Conservation (phyloP, 2,113 vertebrate genomes). For the Oncorhynchus keta region DNA sequence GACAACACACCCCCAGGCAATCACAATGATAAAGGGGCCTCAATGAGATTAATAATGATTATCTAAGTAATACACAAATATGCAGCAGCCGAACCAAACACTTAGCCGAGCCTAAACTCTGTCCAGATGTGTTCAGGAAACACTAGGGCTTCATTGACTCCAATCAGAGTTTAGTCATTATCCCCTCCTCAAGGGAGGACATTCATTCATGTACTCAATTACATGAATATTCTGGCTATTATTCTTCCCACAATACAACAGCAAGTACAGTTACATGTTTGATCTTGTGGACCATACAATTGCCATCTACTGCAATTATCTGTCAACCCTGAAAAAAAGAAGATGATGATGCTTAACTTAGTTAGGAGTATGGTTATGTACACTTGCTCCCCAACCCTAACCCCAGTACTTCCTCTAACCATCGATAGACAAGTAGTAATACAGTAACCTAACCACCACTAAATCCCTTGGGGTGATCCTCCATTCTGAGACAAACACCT, state of each 20-base stretch:
- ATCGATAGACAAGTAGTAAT: constrained; percentile 1
- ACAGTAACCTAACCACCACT: neutral
- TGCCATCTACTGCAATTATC: too few species aligned
- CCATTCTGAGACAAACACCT: neutral
- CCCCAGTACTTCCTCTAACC: neutral
- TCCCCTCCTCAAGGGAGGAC: constrained; percentile 14
- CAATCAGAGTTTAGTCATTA: constrained; percentile 27
- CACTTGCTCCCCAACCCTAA: too few species aligned
- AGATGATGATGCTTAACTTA: too few species aligned
- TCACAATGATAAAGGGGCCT: constrained; percentile 32
- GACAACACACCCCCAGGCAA: constrained; percentile 53
- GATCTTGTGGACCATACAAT: too few species aligned
- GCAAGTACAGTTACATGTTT: too few species aligned
- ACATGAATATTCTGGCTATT: too few species aligned
- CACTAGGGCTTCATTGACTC: constrained; percentile 36
- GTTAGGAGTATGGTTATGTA: too few species aligned
- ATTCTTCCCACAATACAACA: too few species aligned
- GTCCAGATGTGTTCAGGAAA: constrained; percentile 61
- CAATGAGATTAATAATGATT: constrained; percentile 56
- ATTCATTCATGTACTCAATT: constrained; percentile 6
- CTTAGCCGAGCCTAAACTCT: constrained; percentile 33
- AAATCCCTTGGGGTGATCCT: neutral
- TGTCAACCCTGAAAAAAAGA: too few species aligned
- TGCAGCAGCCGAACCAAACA: constrained; percentile 33
- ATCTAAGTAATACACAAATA: constrained; percentile 49